Conservation (phyloP, 2,888 invertebrate genomes). For the Athrips mouffetella region DNA sequence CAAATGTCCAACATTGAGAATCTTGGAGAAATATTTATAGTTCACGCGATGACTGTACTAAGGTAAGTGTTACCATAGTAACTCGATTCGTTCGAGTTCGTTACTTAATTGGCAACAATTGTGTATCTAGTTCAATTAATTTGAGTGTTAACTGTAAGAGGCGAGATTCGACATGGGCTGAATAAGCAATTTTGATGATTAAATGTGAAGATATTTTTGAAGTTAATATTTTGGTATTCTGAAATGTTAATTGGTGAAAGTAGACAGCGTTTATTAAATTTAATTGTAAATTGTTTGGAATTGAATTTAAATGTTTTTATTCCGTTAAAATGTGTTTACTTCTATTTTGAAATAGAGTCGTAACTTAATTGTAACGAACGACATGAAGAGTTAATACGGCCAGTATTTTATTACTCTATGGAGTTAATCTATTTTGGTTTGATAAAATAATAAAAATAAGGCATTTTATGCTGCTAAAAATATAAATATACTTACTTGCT, state of each 20-base stretch:
- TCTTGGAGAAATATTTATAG: constrained; percentile 16
- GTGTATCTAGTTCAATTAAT: constrained; percentile 11
- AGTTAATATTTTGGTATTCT: background rate
- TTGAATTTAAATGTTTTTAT: too few relatives aligned
- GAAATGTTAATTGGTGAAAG: background rate
- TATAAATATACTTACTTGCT: too few relatives aligned
- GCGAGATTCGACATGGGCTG: background rate
- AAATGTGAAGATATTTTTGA: background rate
- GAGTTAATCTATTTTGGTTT: too few relatives aligned
- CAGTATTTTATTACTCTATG: too few relatives aligned
- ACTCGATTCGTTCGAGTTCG: constrained; percentile 17
- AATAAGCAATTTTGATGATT: constrained; percentile 1
- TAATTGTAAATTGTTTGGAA: too few relatives aligned
- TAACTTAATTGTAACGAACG: too few relatives aligned
- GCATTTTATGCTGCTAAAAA: too few relatives aligned
- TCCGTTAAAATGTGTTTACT: too few relatives aligned
- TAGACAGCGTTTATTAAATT: too few relatives aligned
- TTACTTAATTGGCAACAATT: constrained; percentile 12
- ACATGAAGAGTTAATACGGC: too few relatives aligned
- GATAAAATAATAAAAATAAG: too few relatives aligned
- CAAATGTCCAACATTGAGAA: constrained; percentile 10
- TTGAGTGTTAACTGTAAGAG: constrained; percentile 6
- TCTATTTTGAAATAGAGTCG: too few relatives aligned
- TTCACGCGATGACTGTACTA: constrained; percentile 11
- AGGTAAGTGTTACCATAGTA: constrained; percentile 5